Evolutionary conservation across 2,797 vertebrate genomes (phyloP), one percentile per base, ranked within the genome.

Genomic region (Kryptolebias ocellatus): DNA sequence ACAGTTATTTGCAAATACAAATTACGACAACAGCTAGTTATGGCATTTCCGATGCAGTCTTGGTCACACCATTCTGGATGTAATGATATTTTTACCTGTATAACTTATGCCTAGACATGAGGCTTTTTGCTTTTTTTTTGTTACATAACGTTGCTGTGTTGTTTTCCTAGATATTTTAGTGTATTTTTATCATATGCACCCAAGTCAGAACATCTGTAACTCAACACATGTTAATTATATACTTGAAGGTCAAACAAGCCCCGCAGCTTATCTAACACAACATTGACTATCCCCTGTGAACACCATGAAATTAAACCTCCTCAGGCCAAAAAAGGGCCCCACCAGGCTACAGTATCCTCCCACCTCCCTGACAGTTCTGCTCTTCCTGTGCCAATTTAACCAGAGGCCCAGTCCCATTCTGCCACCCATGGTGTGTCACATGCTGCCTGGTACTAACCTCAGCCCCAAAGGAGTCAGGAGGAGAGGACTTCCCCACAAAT

Each of bases 341-440:
- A 14, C 49, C 66, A 20, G 74, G 45, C 64, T 46, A 1, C 45
- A 62, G 16, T 0, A 20, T 42, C 47, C 77, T 66, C 62, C 64
- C 37, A 10, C 9, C 37, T 2, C 37, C 37, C 11, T 2, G 29
- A 49, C 58, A 63, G 64, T 44, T 55, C 61, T 45, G 29, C 42
- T 76, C 71, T 83, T 89, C 77, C 85, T 81, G 75, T 49, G 54
- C 71, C 72, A 62, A 31, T 85, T 76, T 64, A 70, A 72, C 81
- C 78, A 29, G 27, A 63, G 80, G 86, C 68, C 64, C 15, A 72
- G 82, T 86, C 78, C 67, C 75, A 70, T 58, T 63, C 74, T 55
- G 47, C 88, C 85, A 86, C 81, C 85, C 86, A 83, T 10, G 39
- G 83, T 85, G 85, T 8, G 39, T 78, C 72, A 57, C 80, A 55